A percentile compares a stretch with the other conserved stretches of the same genome.
Evolutionary conservation across 2,888 invertebrate species (phyloP).

Genomic region (Aproaerema taeniolella): DNA sequence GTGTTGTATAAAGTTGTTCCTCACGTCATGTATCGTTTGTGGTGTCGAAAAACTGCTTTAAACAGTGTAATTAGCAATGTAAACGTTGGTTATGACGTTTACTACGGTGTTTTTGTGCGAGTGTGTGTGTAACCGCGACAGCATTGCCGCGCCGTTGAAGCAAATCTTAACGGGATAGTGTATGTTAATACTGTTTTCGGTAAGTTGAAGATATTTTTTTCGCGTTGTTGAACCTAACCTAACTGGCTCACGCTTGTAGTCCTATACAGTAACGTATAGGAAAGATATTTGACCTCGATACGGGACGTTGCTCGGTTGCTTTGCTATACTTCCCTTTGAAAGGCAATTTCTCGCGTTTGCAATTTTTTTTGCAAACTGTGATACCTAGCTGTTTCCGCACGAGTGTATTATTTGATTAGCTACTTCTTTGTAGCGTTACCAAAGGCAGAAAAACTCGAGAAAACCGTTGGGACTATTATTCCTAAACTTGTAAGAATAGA

Average conservation of each 20-base stretch:
- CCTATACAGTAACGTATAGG: slow-evolving; percentile 30
- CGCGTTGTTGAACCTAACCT: slow-evolving; percentile 44
- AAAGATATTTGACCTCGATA: slow-evolving; percentile 54
- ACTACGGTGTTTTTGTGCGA: slow-evolving; percentile 57
- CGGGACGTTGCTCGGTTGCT: slow-evolving; percentile 35
- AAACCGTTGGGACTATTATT: background rate
- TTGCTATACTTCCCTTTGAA: slow-evolving; percentile 51
- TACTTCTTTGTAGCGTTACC: slow-evolving; percentile 27
- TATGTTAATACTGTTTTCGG: slow-evolving; percentile 58
- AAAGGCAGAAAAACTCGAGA: slow-evolving; percentile 7
- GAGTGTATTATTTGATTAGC: slow-evolving; percentile 39
- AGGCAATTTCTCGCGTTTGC: slow-evolving; percentile 44
- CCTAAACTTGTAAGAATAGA: background rate
- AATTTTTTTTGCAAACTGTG: slow-evolving; percentile 34
- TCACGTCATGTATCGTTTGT: slow-evolving; percentile 53
- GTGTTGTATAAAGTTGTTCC: slow-evolving; percentile 46
- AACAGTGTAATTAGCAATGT: slow-evolving; percentile 63
- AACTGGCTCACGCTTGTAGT: slow-evolving; percentile 42
- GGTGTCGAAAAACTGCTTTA: slow-evolving; percentile 46
- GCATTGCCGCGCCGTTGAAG: slow-evolving; percentile 69
- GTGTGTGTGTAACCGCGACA: slow-evolving; percentile 57
- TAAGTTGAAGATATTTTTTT: slow-evolving; percentile 54
- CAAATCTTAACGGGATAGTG: slow-evolving; percentile 70
- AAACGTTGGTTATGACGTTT: slow-evolving; percentile 74
- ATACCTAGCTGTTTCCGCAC: slow-evolving; percentile 37